Conservation (phyloP, 2,797 vertebrate genomes). For the Cheirogaleus major region DNA sequence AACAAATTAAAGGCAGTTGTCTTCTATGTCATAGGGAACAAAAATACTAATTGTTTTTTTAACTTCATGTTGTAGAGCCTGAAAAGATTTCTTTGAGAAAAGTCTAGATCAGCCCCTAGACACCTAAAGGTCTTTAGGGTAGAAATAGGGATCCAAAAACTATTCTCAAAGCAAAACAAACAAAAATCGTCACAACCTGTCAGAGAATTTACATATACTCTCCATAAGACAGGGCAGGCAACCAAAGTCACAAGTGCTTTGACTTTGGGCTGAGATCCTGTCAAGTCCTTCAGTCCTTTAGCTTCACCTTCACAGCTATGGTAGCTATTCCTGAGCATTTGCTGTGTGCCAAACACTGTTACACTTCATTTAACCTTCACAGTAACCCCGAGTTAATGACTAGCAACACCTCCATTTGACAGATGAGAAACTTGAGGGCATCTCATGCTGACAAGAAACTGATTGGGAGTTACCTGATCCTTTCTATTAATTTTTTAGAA, state of each 20-base stretch:
- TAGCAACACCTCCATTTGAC: not conserved
- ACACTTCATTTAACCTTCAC: not conserved
- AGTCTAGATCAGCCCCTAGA: not conserved
- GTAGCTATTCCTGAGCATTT: not conserved
- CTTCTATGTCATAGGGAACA: not conserved
- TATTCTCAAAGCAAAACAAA: slow-evolving; percentile 11
- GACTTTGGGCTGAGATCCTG: not conserved
- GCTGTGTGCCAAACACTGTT: not conserved
- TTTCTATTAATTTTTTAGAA: not conserved
- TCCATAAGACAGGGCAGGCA: not conserved
- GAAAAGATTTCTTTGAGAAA: not conserved
- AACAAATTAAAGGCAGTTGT: not conserved
- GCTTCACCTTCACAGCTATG: not conserved
- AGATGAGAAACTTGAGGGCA: not conserved
- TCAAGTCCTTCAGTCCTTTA: not conserved
- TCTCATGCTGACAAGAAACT: not conserved
- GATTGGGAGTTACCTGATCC: not conserved
- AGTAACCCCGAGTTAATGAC: not conserved
- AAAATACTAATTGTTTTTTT: slow-evolving; percentile 3
- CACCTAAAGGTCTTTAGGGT: not conserved
- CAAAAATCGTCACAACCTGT: not conserved
- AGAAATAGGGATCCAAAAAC: not conserved
- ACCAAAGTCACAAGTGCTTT: not conserved
- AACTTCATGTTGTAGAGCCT: slow-evolving; percentile 10
- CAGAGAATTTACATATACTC: not conserved